phyloP scores from a whole-genome alignment of 2,797 vertebrate species.

The Psittacula echo region DNA sequence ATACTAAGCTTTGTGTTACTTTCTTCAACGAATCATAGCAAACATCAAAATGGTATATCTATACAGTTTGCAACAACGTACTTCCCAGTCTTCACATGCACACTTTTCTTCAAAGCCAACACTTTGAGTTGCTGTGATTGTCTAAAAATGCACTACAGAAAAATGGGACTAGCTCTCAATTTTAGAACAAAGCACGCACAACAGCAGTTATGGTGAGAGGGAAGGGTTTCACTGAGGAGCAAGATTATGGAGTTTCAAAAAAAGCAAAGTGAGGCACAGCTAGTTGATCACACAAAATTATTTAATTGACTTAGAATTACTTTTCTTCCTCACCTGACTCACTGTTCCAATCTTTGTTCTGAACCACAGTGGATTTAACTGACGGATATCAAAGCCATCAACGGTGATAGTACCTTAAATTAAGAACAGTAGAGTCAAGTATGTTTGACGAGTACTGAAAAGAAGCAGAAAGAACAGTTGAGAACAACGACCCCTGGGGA shows the following conservation, averaged over 20 bases:
- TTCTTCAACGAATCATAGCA: not conserved
- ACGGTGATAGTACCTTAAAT: constrained; percentile 85
- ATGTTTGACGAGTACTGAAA: not conserved
- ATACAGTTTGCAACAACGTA: not conserved
- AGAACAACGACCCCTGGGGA: not conserved
- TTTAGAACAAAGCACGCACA: not conserved
- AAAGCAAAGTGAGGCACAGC: not conserved
- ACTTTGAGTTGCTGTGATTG: not conserved
- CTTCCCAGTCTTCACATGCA: not conserved
- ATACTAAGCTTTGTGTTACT: not conserved
- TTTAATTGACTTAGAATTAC: not conserved
- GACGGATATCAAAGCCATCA: constrained; percentile 88
- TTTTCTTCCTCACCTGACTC: constrained; percentile 87
- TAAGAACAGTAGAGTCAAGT: not conserved
- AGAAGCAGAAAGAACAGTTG: not conserved
- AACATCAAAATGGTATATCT: not conserved
- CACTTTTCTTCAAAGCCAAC: not conserved
- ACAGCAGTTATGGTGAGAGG: not conserved
- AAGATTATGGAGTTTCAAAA: not conserved
- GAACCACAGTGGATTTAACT: constrained; percentile 92
- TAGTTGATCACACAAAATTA: not conserved
- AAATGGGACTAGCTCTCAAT: not conserved
- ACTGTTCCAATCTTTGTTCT: constrained; percentile 93
- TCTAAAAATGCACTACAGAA: not conserved
- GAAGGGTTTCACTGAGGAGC: not conserved